phyloP scores from a whole-genome alignment of 2,113 vertebrate species.

The Aptenodytes forsteri region DNA sequence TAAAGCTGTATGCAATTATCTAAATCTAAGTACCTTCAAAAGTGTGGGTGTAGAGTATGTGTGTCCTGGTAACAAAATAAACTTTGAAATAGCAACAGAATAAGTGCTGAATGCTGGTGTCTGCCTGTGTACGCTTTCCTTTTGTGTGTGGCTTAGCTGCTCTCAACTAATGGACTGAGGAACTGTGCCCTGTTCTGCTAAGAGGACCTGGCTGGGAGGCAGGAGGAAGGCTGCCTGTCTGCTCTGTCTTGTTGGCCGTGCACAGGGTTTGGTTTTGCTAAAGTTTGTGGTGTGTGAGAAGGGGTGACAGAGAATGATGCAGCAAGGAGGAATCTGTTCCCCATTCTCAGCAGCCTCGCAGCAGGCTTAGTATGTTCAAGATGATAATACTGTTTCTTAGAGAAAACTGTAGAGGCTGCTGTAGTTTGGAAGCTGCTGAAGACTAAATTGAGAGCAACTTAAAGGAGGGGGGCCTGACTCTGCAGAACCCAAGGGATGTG shows the following conservation, averaged over 20 bases:
- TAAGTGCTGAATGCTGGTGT: background rate
- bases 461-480: background rate
- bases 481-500: background rate
- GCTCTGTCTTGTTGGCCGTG: background rate
- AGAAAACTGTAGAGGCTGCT: background rate
- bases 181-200: background rate
- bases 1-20: background rate
- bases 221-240: background rate
- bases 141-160: background rate
- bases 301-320: background rate
- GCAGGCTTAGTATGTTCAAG: background rate
- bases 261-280: background rate
- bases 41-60: background rate
- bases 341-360: background rate
- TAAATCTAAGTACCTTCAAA: background rate
- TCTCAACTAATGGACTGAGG: background rate
- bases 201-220: background rate
- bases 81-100: background rate
- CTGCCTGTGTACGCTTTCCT: background rate
- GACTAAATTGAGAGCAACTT: background rate
- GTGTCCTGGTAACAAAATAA: background rate
- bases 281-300: background rate
- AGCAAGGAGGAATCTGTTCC: background rate
- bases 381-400: background rate
- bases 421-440: background rate